Evolutionary conservation across 2,797 vertebrate genomes (phyloP).

Genomic region (Hippopotamyrus pictus): DNA sequence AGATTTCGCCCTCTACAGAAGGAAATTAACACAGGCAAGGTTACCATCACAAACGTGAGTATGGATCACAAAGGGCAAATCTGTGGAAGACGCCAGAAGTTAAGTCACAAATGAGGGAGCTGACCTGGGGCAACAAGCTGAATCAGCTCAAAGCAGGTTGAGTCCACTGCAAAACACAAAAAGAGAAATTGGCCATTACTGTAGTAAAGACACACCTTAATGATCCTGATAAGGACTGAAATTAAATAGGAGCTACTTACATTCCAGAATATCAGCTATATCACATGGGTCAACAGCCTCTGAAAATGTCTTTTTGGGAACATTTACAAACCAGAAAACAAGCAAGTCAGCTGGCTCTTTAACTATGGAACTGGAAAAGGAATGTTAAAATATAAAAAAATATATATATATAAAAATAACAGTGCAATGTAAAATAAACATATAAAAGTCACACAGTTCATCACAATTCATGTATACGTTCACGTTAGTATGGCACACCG

Average conservation of each 20-base stretch:
- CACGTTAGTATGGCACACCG: not conserved
- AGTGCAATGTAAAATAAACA: not conserved
- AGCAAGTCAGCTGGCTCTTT: not conserved
- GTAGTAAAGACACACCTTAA: not conserved
- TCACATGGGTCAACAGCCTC: slow-evolving; percentile 79
- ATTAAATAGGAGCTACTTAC: slow-evolving; percentile 57
- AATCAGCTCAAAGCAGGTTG: slow-evolving; percentile 85
- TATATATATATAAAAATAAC: not conserved
- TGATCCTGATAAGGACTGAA: slow-evolving; percentile 1
- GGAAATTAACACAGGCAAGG: slow-evolving; percentile 19
- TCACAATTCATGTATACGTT: not conserved
- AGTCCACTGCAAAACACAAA: slow-evolving; percentile 74
- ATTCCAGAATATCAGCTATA: slow-evolving; percentile 78
- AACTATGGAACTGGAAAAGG: not conserved
- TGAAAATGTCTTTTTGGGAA: slow-evolving; percentile 64
- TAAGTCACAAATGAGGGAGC: not conserved
- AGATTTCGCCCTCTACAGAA: slow-evolving; percentile 71
- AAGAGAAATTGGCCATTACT: slow-evolving; percentile 12
- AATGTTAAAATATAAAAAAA: not conserved
- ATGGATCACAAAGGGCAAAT: not conserved
- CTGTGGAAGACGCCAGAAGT: not conserved
- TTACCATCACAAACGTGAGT: not conserved
- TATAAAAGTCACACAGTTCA: not conserved
- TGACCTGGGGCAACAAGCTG: slow-evolving; percentile 87
- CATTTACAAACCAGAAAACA: slow-evolving; percentile 30